phyloP scores from a whole-genome alignment of 2,888 invertebrate genomes.

The Gari tellinella region DNA sequence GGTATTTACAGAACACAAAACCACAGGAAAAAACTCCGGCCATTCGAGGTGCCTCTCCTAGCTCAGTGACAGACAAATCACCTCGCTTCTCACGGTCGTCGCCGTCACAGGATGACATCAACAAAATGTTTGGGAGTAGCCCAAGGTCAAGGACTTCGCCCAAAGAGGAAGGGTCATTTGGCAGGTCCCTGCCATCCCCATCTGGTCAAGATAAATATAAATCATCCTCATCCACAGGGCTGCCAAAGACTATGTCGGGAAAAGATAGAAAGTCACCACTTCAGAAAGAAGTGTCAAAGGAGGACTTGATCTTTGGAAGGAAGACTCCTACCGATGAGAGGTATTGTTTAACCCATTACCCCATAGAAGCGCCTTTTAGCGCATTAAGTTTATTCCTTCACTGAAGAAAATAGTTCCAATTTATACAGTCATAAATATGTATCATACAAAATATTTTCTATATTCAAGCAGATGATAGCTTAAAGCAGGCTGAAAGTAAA shows the following conservation, averaged over 20 bases:
- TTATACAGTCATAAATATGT: too few species aligned
- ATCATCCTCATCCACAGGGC: slow-evolving; percentile 5
- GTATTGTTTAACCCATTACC: too few species aligned
- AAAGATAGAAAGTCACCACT: slow-evolving; percentile 24
- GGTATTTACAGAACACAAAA: slow-evolving; percentile 55
- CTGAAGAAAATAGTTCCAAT: too few species aligned
- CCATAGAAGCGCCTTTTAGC: too few species aligned
- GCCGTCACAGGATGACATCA: slow-evolving; percentile 37
- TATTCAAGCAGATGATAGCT: too few species aligned
- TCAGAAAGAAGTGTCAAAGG: slow-evolving; percentile 58
- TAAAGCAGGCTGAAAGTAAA: too few species aligned
- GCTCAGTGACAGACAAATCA: slow-evolving; percentile 25
- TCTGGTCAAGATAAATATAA: neutral
- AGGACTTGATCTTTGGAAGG: slow-evolving; percentile 75
- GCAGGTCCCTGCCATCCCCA: slow-evolving; percentile 12
- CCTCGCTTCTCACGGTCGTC: slow-evolving; percentile 31
- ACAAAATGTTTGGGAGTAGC: slow-evolving; percentile 49
- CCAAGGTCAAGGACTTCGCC: slow-evolving; percentile 36
- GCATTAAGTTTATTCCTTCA: too few species aligned
- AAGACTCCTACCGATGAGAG: slow-evolving; percentile 67
- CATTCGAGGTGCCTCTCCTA: slow-evolving; percentile 37
- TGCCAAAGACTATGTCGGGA: slow-evolving; percentile 40
- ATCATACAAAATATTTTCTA: too few species aligned
- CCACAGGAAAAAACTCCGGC: slow-evolving; percentile 27
- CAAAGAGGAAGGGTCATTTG: slow-evolving; percentile 18